phyloP scores from a whole-genome alignment of 2,113 vertebrate genomes.

The Larimichthys polyactis region DNA sequence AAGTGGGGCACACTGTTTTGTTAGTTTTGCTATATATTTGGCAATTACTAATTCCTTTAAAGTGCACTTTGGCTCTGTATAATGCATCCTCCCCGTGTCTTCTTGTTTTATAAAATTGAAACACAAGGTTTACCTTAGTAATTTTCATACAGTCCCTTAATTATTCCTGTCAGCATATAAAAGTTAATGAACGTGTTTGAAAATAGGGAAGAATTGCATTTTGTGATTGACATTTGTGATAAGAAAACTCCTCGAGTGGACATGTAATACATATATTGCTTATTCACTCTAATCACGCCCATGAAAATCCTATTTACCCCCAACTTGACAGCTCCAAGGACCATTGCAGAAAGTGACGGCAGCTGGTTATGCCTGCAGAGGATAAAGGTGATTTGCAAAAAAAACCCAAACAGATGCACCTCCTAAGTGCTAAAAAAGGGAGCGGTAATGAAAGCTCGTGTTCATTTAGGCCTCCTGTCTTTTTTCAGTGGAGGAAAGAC shows the following conservation, averaged over 20 bases:
- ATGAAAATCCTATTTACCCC: slow-evolving; percentile 32
- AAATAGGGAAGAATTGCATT: background rate
- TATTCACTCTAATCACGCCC: slow-evolving; percentile 28
- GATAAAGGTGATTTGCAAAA: slow-evolving; percentile 64
- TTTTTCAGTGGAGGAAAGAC: slow-evolving; percentile 47
- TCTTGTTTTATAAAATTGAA: background rate
- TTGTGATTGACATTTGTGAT: slow-evolving; percentile 2
- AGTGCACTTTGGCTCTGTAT: background rate
- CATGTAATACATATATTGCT: background rate
- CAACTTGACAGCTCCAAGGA: slow-evolving; percentile 35
- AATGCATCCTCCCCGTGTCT: background rate
- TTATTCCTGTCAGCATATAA: background rate
- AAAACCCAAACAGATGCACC: slow-evolving; percentile 62
- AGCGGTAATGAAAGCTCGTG: slow-evolving; percentile 70
- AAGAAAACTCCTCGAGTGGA: background rate
- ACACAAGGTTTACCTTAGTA: background rate
- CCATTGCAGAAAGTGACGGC: slow-evolving; percentile 35
- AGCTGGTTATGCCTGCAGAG: slow-evolving; percentile 50
- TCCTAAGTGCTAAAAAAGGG: slow-evolving; percentile 64
- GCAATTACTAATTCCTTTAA: background rate
- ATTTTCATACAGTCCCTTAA: slow-evolving; percentile 3
- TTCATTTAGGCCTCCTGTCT: slow-evolving; percentile 72
- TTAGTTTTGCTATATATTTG: background rate
- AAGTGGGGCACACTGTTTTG: background rate
- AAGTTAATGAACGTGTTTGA: background rate